Percentiles rank a stretch among this genome's conserved stretches.
phyloP scores from a whole-genome alignment of 1,140 invertebrate genomes.

The Scaptomyza hsui region DNA sequence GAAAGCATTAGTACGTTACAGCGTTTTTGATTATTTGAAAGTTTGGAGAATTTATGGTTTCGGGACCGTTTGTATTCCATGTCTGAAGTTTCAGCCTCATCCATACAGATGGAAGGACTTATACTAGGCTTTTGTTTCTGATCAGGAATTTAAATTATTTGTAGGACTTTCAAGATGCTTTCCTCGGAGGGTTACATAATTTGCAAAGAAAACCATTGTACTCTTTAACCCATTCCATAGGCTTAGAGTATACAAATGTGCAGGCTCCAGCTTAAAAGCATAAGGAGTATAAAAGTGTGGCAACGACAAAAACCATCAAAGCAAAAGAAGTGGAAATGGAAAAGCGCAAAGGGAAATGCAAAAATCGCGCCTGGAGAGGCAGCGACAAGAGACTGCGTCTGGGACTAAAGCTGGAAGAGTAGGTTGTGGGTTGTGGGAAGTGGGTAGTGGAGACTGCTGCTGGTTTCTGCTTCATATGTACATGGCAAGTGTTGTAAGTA shows the following conservation, averaged over 20 bases:
- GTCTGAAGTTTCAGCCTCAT: too few species aligned
- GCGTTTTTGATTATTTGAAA: too few species aligned
- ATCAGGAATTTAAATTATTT: too few species aligned
- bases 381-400: slow-evolving; percentile 14
- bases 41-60: too few species aligned
- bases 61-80: too few species aligned
- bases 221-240: not conserved
- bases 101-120: too few species aligned
- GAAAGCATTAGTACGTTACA: too few species aligned
- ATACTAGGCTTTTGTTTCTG: too few species aligned
- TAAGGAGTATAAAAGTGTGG: slow-evolving; percentile 36
- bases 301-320: slow-evolving; percentile 36
- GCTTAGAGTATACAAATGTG: slow-evolving; percentile 14
- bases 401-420: not conserved
- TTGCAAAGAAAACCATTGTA: not conserved
- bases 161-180: too few species aligned
- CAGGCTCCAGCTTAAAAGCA: slow-evolving; percentile 17
- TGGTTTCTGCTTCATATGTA: slow-evolving; percentile 56
- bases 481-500: slow-evolving; percentile 82
- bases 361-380: slow-evolving; percentile 22
- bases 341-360: slow-evolving; percentile 50
- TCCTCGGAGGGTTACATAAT: slow-evolving; percentile 28
- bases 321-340: slow-evolving; percentile 34
- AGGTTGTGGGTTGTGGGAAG: not conserved
- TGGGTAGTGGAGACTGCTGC: slow-evolving; percentile 6